These are phyloP conservation scores for Progne subis DNA, from an alignment of 2,113 vertebrate genomes.

Conservation along the genomic window DNA sequence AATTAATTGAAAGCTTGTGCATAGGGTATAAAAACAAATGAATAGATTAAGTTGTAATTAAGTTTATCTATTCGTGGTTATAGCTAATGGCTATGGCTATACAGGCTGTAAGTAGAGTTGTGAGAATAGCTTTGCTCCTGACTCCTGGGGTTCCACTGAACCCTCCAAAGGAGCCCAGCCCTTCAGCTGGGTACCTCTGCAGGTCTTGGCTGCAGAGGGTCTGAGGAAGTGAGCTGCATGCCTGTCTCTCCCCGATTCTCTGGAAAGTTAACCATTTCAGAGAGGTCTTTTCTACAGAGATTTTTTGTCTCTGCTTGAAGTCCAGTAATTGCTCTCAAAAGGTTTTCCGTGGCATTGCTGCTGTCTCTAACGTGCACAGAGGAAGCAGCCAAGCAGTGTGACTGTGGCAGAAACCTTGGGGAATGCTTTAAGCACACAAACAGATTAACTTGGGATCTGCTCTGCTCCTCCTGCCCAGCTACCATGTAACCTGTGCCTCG, in stretches of 20 bases:
- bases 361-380: background rate
- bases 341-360: background rate
- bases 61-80: background rate
- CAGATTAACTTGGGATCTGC: background rate
- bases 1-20: constrained; percentile 13
- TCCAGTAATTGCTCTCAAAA: background rate
- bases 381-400: background rate
- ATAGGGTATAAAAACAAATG: background rate
- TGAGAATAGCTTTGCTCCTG: background rate
- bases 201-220: background rate
- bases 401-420: background rate
- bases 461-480: background rate
- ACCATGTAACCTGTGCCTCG: background rate
- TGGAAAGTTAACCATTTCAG: background rate
- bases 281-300: background rate
- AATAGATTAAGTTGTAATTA: constrained; percentile 8
- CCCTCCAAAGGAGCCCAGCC: background rate
- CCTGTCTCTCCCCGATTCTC: fast-evolving
- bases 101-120: background rate
- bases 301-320: background rate
- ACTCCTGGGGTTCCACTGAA: background rate
- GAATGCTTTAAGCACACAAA: background rate
- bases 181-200: background rate
- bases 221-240: background rate
- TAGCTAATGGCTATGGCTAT: background rate